phyloP scores from a whole-genome alignment of 2,113 vertebrate species.

The Helogale parvula region DNA sequence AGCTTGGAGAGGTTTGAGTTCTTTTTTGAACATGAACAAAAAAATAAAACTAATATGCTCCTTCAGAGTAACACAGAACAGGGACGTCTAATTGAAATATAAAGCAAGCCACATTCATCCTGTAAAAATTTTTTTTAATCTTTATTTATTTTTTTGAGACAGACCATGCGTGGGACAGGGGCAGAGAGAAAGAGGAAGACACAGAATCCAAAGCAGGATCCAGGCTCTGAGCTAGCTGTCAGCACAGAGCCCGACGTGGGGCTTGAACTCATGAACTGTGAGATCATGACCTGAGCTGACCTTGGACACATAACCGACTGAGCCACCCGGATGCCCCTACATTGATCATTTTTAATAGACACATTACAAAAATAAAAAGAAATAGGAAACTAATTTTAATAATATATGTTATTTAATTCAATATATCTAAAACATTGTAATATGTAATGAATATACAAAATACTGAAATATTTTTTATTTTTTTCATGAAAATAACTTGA shows the following conservation, averaged over 20 bases:
- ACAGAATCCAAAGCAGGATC: too few species aligned
- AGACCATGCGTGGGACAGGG: too few species aligned
- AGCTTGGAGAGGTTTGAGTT: neutral
- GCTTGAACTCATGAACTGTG: too few species aligned
- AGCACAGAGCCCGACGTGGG: too few species aligned
- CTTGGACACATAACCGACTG: too few species aligned
- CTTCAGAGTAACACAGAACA: constrained; percentile 3
- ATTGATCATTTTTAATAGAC: neutral
- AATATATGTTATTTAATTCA: neutral
- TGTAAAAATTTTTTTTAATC: too few species aligned
- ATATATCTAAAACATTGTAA: neutral
- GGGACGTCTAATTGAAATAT: neutral
- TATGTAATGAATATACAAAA: constrained; percentile 16
- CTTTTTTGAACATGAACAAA: constrained; percentile 30
- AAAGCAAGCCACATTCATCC: neutral
- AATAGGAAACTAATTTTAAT: constrained; percentile 27
- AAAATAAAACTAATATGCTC: neutral
- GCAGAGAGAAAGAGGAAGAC: too few species aligned
- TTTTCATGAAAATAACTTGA: neutral
- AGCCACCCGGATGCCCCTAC: too few species aligned
- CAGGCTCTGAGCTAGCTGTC: too few species aligned
- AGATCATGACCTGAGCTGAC: too few species aligned
- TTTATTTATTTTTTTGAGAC: too few species aligned
- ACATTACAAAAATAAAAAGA: constrained; percentile 7
- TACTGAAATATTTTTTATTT: neutral